Evolutionary conservation across 2,113 vertebrate species (phyloP), one percentile per base, ranked within the genome.

Genomic region (Laterallus jamaicensis): DNA sequence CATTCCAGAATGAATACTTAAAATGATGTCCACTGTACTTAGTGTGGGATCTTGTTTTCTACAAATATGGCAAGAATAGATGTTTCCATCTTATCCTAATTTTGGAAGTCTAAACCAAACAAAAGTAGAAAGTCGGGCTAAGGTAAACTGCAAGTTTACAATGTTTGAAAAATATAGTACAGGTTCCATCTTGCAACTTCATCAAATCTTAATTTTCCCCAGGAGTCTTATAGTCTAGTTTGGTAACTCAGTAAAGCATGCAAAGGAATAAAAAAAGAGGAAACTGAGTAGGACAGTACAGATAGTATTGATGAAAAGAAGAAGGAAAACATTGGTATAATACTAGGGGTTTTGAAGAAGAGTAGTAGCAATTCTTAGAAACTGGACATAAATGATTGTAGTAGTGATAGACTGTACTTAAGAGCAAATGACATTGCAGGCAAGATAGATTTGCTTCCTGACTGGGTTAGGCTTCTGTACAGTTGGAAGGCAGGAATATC

Each of bases 321-420:
- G 6, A 8, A 42, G 10, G 15, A 81, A 77, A 54, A 11, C 39
- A 26, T 8, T 7, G 6, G 42, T 6, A 18, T 28, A 37, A 66
- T 75, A 52, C 5, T 3, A 12, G 4, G 1, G 1, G 0, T 11
- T 47, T 84, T 40, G 28, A 47, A 55, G 37, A 54, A 69, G 5
- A 35, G 20, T 39, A 18, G 6, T 17, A 52, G 42, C 6, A 44
- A 19, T 22, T 32, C 1, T 13, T 82, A 37, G 24, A 35, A 86
- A 47, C 11, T 35, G 15, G 28, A 86, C 9, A n/a, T 29, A 21
- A 49, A 12, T 21, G 15, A 56, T 19, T 47, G 24, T 19, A 66
- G 15, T 12, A 55, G 11, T 37, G 39, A 19, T 13, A 62, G 20
- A 24, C 17, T 47, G 24, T 19, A 66, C 14, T 9, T 28, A 75